A percentile compares a stretch with the other conserved stretches of the same genome.
These are phyloP conservation scores for Patiria miniata DNA, from an alignment of 35 echinoderm and acorn worm species.

Conservation along the genomic window DNA sequence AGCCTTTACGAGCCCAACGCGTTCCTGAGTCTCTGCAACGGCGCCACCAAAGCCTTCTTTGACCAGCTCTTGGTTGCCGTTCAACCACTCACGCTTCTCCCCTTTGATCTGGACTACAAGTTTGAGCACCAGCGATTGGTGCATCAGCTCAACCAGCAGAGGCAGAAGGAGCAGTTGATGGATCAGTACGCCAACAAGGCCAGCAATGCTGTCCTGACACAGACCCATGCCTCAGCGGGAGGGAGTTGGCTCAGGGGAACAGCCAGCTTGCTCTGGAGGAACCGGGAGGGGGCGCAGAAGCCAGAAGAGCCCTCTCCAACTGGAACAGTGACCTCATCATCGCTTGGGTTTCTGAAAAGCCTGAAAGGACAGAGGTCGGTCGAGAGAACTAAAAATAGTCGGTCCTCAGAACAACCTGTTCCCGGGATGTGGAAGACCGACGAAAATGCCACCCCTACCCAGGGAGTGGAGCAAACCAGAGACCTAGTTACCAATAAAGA, in stretches of 20 bases:
- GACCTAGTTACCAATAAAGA: background rate
- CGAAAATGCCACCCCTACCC: slow-evolving; percentile 52
- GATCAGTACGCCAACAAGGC: slow-evolving; percentile 29
- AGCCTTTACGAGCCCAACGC: slow-evolving; percentile 76
- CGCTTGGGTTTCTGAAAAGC: slow-evolving; percentile 7
- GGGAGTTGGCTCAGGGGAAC: slow-evolving; percentile 39
- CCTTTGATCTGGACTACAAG: slow-evolving; percentile 77
- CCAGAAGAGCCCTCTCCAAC: background rate
- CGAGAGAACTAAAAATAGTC: slow-evolving; percentile 26
- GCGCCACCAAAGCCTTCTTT: slow-evolving; percentile 60
- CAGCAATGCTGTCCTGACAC: background rate
- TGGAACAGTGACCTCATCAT: slow-evolving; percentile 15
- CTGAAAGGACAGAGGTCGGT: slow-evolving; percentile 30
- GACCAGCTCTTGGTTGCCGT: slow-evolving; percentile 63
- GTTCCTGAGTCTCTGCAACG: slow-evolving; percentile 86
- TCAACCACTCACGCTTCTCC: slow-evolving; percentile 67
- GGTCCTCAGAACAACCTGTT: slow-evolving; percentile 74
- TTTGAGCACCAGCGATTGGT: slow-evolving; percentile 61
- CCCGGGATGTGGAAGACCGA: slow-evolving; percentile 69
- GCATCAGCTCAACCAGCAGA: slow-evolving; percentile 35
- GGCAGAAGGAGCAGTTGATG: slow-evolving; percentile 62
- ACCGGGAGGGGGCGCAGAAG: background rate
- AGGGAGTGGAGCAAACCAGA: slow-evolving; percentile 34
- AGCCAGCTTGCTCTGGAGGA: slow-evolving; percentile 43
- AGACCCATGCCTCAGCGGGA: slow-evolving; percentile 40